Conservation (phyloP, 2,113 vertebrate genomes). For the Phalacrocorax carbo region DNA sequence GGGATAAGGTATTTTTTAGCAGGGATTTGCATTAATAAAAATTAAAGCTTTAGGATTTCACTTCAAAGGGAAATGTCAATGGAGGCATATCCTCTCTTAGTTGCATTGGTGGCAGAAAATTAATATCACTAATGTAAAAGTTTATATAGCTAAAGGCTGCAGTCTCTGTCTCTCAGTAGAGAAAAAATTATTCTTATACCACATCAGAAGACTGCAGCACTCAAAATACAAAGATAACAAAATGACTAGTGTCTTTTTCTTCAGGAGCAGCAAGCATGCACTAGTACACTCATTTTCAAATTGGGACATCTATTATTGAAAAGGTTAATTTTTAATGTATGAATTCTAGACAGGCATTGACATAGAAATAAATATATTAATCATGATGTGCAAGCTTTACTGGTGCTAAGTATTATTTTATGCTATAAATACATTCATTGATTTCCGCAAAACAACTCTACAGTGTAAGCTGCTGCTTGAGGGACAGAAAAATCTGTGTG, state of each 20-base stretch:
- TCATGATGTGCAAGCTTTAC: not conserved
- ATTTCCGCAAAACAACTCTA: not conserved
- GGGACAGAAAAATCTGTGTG: conserved; percentile 5
- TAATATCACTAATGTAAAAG: conserved; percentile 15
- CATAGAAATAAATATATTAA: conserved; percentile 29
- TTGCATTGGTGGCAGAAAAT: conserved; percentile 33
- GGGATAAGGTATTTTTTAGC: conserved; percentile 44
- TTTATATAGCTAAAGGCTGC: not conserved
- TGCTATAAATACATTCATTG: not conserved
- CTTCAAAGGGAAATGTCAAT: conserved; percentile 51
- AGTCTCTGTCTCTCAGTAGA: not conserved
- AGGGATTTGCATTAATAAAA: conserved; percentile 59
- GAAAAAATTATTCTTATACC: conserved; percentile 2
- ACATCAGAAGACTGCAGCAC: not conserved
- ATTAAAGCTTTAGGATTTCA: conserved; percentile 59
- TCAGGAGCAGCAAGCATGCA: not conserved
- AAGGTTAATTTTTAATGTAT: conserved; percentile 27
- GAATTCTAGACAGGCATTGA: not conserved
- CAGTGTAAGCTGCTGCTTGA: not conserved
- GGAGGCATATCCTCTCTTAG: conserved; percentile 35
- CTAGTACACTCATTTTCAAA: not conserved
- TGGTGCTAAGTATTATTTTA: not conserved
- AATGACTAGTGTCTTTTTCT: not conserved
- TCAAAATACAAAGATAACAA: conserved; percentile 2
- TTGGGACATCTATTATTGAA: conserved; percentile 17